Evolutionary conservation across 2,797 vertebrate genomes (phyloP), one percentile per base, ranked within the genome.

Genomic region (Rhinella marina): DNA sequence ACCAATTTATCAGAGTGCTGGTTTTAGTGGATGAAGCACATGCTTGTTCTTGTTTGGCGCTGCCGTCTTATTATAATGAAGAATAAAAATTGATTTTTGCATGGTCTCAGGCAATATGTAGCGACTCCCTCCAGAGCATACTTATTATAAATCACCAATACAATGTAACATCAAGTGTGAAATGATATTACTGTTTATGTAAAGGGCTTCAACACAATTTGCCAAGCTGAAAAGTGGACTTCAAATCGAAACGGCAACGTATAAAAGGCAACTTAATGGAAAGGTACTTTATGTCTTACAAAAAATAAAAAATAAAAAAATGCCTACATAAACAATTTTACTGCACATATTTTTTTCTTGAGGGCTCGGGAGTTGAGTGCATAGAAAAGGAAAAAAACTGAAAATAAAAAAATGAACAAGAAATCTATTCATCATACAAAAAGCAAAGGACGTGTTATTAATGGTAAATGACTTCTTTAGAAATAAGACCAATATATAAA

Each of bases 121-220:
- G 80, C 0, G 19, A 81, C 12, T 62, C 29, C 32, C 21, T n/a
- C 62, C 29, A 61, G 56, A 81, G 29, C 48, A 14, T 25, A 77
- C 75, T 77, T 54, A 50, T 54, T 77, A 6, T 59, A 59, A 80
- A 80, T 59, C 54, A 80, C 56, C 27, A 61, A 61, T 32, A 64
- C 79, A 62, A 62, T 64, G 21, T 41, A 81, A 48, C 23, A 54
- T 77, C 21, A n/a, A 50, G 9, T 61, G 57, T 11, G 48, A 64
- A 62, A 62, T 62, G 48, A 50, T n/a, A 81, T 81, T 81, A 66
- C 61, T 64, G 7, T 81, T n/a, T 64, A 50, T 66, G 32, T n/a
- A 81, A 50, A 64, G 19, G 8, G 12, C 32, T 50, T 25, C 16
- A 62, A 41, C 29, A 48, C 75, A 54, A 25, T 54, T 77, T 54